These are phyloP conservation scores for Ctenopoma multispine DNA, from an alignment of 2,797 vertebrate species.

Conservation along the genomic window DNA sequence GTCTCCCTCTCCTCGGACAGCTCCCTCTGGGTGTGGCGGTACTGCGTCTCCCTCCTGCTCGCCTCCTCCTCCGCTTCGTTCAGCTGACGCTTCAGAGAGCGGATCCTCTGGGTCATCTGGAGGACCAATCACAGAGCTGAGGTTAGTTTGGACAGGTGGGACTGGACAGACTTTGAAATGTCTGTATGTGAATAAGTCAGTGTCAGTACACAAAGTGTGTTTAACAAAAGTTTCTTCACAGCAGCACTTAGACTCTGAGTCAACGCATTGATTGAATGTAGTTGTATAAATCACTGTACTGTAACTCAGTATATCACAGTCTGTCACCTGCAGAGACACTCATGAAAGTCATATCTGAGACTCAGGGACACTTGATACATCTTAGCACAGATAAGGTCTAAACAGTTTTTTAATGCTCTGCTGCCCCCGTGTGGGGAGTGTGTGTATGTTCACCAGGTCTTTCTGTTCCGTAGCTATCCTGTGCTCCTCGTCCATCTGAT, in stretches of 20 bases:
- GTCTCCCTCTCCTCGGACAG: conserved; percentile 84
- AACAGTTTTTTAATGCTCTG: background rate
- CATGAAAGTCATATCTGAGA: too few species aligned
- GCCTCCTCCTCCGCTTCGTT: conserved; percentile 84
- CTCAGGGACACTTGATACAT: too few species aligned
- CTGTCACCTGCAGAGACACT: too few species aligned
- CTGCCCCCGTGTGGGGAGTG: conserved; percentile 1
- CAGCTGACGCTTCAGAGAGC: conserved; percentile 85
- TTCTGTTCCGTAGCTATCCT: conserved; percentile 82
- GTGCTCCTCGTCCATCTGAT: conserved; percentile 86
- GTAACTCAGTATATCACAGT: too few species aligned
- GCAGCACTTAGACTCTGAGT: too few species aligned
- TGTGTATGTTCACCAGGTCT: conserved; percentile 77
- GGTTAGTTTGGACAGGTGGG: conserved; percentile 1
- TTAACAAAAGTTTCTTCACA: too few species aligned
- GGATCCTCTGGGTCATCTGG: conserved; percentile 85
- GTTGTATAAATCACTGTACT: too few species aligned
- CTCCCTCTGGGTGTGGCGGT: conserved; percentile 82
- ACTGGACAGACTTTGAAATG: background rate
- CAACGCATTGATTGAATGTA: too few species aligned
- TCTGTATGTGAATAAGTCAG: background rate
- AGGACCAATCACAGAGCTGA: conserved; percentile 7
- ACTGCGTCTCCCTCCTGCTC: conserved; percentile 79
- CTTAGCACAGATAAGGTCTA: too few species aligned
- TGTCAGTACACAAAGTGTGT: background rate